Conservation (phyloP, 2,888 invertebrate genomes). For the Acanthosepion esculentum region DNA sequence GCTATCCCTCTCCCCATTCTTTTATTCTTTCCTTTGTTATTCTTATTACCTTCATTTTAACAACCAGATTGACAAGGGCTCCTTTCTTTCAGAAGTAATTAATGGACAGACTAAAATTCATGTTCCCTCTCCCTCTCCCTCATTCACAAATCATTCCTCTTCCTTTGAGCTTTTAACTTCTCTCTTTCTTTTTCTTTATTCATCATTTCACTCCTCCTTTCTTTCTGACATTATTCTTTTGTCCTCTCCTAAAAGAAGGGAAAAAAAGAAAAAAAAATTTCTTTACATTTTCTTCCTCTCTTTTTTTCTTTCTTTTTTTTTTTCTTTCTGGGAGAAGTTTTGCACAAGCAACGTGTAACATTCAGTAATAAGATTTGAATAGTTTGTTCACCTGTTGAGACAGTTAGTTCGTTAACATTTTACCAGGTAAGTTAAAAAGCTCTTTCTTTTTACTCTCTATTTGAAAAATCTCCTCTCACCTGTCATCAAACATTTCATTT, state of each 20-base stretch:
- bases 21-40: slow-evolving; percentile 47
- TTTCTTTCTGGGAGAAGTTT: slow-evolving; percentile 47
- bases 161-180: background rate
- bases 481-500: background rate
- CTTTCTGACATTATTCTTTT: too few relatives aligned
- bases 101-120: background rate
- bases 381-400: background rate
- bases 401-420: background rate
- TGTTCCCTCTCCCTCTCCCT: slow-evolving; percentile 25
- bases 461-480: background rate
- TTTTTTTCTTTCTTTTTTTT: background rate
- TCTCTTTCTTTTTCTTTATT: background rate
- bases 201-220: background rate
- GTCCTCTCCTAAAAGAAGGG: too few relatives aligned
- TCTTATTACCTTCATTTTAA: slow-evolving; percentile 48
- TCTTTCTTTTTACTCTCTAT: background rate
- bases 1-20: slow-evolving; percentile 49
- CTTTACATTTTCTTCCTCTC: background rate
- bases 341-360: slow-evolving; percentile 51
- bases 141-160: too few relatives aligned
- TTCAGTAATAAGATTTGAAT: slow-evolving; percentile 35
- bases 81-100: background rate
- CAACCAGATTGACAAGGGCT: slow-evolving; percentile 36
- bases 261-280: too few relatives aligned
- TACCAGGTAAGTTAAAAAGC: background rate